A percentile compares a stretch with the other conserved stretches of the same genome.
Evolutionary conservation across 2,113 vertebrate genomes (phyloP).

Genomic region (Agelaius phoeniceus): DNA sequence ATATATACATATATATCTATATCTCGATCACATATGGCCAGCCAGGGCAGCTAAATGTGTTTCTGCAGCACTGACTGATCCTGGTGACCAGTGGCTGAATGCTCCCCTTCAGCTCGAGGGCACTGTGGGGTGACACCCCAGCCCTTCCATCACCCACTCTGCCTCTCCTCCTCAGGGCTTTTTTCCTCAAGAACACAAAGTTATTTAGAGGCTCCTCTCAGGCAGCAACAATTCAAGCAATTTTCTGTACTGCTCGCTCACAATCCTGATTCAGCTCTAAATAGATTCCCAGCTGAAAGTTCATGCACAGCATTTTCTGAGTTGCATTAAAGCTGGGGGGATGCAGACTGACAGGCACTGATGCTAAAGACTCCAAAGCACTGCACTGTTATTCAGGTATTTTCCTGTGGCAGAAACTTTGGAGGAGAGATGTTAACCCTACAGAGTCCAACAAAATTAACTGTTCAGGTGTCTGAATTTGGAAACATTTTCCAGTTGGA

Average conservation of each 20-base stretch:
- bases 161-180: neutral
- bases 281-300: constrained; percentile 1
- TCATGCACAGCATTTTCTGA: neutral
- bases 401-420: neutral
- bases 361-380: neutral
- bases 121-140: neutral
- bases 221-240: neutral
- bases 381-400: neutral
- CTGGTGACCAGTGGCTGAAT: neutral
- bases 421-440: neutral
- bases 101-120: neutral
- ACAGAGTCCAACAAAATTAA: neutral
- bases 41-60: neutral
- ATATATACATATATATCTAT: too few species aligned
- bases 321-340: neutral
- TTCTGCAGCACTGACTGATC: neutral
- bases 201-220: neutral
- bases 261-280: constrained; percentile 4
- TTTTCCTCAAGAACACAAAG: neutral
- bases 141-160: neutral
- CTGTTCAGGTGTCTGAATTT: neutral
- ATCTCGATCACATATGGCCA: too few species aligned
- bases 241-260: neutral
- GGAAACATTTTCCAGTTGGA: neutral
- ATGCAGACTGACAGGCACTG: neutral